Conservation (phyloP, 2,113 vertebrate species). For the Natator depressus region DNA sequence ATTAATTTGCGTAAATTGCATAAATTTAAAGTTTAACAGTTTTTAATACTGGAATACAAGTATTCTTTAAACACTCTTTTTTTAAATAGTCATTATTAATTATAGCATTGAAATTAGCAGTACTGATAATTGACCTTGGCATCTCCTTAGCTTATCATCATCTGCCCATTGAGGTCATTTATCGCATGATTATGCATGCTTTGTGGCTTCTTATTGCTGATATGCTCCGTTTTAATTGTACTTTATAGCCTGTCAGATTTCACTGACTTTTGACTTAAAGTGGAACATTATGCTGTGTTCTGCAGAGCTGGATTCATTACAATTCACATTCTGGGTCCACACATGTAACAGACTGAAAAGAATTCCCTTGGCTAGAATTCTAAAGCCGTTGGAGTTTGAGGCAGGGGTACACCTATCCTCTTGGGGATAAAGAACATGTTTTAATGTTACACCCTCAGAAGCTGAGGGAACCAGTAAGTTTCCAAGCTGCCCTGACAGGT, state of each 20-base stretch:
- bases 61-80: slow-evolving; percentile 81
- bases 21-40: slow-evolving; percentile 81
- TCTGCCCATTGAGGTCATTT: slow-evolving; percentile 75
- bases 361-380: background rate
- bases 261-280: slow-evolving; percentile 67
- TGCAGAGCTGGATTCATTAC: slow-evolving; percentile 47
- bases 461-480: background rate
- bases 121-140: slow-evolving; percentile 83
- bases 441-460: background rate
- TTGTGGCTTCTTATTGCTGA: slow-evolving; percentile 69
- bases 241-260: slow-evolving; percentile 73
- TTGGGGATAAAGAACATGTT: background rate
- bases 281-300: slow-evolving; percentile 40
- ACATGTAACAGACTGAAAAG: background rate
- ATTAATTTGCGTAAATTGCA: slow-evolving; percentile 86
- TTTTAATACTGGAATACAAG: slow-evolving; percentile 81
- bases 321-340: background rate
- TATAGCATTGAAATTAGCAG: slow-evolving; percentile 80
- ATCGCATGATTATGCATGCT: slow-evolving; percentile 77
- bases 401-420: background rate
- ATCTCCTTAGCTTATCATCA: slow-evolving; percentile 81
- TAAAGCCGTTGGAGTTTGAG: background rate
- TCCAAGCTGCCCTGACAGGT: background rate
- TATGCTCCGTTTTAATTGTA: slow-evolving; percentile 75
- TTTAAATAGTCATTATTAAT: slow-evolving; percentile 84